Evolutionary conservation across 2,797 vertebrate genomes (phyloP).

Genomic region (Clarias fuscus): DNA sequence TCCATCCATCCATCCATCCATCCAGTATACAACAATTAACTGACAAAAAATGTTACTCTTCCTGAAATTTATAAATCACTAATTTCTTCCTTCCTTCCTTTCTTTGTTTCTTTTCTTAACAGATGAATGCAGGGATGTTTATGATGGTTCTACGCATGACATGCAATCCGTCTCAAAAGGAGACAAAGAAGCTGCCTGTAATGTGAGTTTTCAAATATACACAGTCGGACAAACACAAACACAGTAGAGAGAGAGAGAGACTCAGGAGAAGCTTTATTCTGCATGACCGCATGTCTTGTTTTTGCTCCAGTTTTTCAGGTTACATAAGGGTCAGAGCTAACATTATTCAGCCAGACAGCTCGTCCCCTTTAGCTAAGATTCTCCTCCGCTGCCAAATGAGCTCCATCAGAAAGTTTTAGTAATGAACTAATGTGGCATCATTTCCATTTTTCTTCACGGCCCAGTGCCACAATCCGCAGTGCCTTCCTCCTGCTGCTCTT

Average conservation of each 20-base stretch:
- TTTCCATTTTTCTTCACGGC: slow-evolving; percentile 40
- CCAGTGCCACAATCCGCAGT: slow-evolving; percentile 88
- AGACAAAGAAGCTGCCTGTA: slow-evolving; percentile 91
- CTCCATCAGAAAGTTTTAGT: neutral
- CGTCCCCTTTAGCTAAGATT: slow-evolving; percentile 24
- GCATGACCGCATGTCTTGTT: slow-evolving; percentile 19
- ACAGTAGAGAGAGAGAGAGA: neutral
- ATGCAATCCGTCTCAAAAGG: slow-evolving; percentile 91
- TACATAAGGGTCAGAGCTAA: slow-evolving; percentile 8
- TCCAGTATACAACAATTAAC: neutral
- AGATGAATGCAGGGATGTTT: slow-evolving; percentile 95
- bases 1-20: neutral
- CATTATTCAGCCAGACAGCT: slow-evolving; percentile 32
- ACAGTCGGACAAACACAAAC: slow-evolving; percentile 7
- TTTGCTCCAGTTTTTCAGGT: slow-evolving; percentile 33
- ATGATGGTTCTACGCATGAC: slow-evolving; percentile 90
- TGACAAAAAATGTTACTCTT: neutral
- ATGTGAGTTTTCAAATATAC: slow-evolving; percentile 80
- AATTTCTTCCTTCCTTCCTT: slow-evolving; percentile 42
- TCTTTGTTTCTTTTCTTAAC: slow-evolving; percentile 50
- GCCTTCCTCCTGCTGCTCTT: slow-evolving; percentile 92
- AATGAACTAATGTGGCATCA: slow-evolving; percentile 29
- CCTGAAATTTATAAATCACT: slow-evolving; percentile 1
- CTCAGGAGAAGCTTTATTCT: neutral
- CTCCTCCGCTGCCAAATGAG: slow-evolving; percentile 23